Conservation (phyloP, 2,888 invertebrate species). For the Lycaena phlaeas region DNA sequence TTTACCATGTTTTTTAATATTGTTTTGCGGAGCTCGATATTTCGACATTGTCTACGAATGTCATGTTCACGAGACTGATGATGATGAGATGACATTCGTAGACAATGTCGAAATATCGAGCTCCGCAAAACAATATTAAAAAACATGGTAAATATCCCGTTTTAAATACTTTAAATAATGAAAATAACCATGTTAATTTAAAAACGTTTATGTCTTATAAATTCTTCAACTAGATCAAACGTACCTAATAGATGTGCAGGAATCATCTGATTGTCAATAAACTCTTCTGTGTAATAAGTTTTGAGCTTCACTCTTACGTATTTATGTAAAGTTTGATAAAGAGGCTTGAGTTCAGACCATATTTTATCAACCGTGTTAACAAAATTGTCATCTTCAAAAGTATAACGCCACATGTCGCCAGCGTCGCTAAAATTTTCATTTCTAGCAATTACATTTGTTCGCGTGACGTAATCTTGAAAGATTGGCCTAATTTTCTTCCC, state of each 20-base stretch:
- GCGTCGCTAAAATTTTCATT: constrained; percentile 65
- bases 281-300: constrained; percentile 55
- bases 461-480: constrained; percentile 74
- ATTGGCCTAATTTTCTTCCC: constrained; percentile 74
- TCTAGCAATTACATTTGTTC: constrained; percentile 75
- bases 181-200: too few relatives aligned
- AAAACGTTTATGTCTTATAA: too few relatives aligned
- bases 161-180: too few relatives aligned
- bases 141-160: too few relatives aligned
- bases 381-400: constrained; percentile 56
- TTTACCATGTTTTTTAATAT: too few relatives aligned
- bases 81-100: too few relatives aligned
- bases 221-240: background rate
- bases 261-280: constrained; percentile 60
- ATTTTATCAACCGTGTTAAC: constrained; percentile 52
- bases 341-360: constrained; percentile 75
- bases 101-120: too few relatives aligned
- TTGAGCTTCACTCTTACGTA: constrained; percentile 75
- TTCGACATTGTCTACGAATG: too few relatives aligned
- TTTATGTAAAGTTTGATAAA: constrained; percentile 76
- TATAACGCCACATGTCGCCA: constrained; percentile 60
- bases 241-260: constrained; percentile 81
- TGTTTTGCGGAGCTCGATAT: too few relatives aligned
- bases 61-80: too few relatives aligned
- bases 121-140: too few relatives aligned